Percentiles rank a stretch among this genome's conserved stretches.
These are phyloP conservation scores for Rhorus exstirpatorius DNA, from an alignment of 2,888 invertebrate species.

Conservation along the genomic window DNA sequence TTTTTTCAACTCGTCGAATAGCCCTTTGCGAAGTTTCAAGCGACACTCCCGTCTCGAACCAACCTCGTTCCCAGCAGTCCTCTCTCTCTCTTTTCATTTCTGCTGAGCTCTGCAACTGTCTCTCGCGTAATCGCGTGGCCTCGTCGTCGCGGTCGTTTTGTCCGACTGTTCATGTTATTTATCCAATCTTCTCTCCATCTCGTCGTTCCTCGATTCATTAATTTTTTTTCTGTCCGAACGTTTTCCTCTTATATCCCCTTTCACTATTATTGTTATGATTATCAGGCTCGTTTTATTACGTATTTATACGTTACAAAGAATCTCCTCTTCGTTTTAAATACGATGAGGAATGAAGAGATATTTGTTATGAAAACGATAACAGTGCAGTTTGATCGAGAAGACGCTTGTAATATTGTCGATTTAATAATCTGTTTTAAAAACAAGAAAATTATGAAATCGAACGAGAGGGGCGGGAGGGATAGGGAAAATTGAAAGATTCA, in stretches of 20 bases:
- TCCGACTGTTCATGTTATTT: slow-evolving; percentile 51
- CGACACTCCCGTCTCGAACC: slow-evolving; percentile 66
- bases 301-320: neutral
- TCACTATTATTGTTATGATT: neutral
- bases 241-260: neutral
- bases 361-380: no score
- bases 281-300: neutral
- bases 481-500: slow-evolving; percentile 7
- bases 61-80: slow-evolving; percentile 59
- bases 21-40: slow-evolving; percentile 50
- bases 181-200: slow-evolving; percentile 36
- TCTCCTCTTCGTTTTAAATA: no score
- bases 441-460: neutral
- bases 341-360: no score
- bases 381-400: no score
- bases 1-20: slow-evolving; percentile 9
- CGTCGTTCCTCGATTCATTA: slow-evolving; percentile 42
- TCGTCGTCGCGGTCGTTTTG: slow-evolving; percentile 61
- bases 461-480: neutral
- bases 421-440: neutral
- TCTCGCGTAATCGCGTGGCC: slow-evolving; percentile 67
- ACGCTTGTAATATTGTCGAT: neutral
- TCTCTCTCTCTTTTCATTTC: slow-evolving; percentile 19
- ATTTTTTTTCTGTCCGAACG: slow-evolving; percentile 8
- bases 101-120: slow-evolving; percentile 58